Conservation (phyloP, 2,888 invertebrate species). For the Ochropleura plecta region DNA sequence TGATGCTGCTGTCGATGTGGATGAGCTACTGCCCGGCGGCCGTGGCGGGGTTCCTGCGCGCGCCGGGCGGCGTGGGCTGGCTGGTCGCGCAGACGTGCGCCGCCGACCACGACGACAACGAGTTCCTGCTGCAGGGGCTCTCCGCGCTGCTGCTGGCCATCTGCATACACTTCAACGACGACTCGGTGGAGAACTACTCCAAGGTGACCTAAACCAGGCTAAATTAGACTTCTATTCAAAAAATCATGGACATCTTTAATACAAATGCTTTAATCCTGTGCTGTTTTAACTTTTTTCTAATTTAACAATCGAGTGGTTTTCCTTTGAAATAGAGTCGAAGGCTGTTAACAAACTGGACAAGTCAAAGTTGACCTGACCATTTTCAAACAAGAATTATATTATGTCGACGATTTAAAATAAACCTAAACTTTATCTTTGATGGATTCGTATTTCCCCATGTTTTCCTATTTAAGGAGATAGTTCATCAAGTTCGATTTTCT, state of each 20-base stretch:
- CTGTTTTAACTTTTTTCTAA: not conserved
- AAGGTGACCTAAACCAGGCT: conserved; percentile 82
- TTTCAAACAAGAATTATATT: too few species aligned
- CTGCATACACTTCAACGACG: conserved; percentile 97
- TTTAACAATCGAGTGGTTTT: too few species aligned
- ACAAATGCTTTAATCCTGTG: not conserved
- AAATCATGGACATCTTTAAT: too few species aligned
- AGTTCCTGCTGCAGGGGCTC: conserved; percentile 95
- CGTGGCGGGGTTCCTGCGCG: conserved; percentile 95
- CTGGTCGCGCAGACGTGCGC: conserved; percentile 95
- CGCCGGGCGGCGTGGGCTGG: conserved; percentile 95
- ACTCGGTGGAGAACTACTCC: conserved; percentile 93
- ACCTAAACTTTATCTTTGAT: too few species aligned
- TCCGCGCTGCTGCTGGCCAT: conserved; percentile 98
- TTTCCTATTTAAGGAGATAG: too few species aligned
- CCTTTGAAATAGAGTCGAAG: too few species aligned
- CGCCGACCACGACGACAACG: conserved; percentile 97
- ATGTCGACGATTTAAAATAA: too few species aligned
- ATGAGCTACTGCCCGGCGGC: conserved; percentile 95
- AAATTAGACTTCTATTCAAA: too few species aligned
- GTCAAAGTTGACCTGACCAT: too few species aligned
- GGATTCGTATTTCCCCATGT: too few species aligned
- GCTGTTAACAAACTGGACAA: too few species aligned
- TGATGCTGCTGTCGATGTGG: conserved; percentile 98
- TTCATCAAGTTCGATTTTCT: too few species aligned